Base-by-base conservation (phyloP, 2,797 vertebrate species). In the Parauchenoglanis ngamensis region DNA sequence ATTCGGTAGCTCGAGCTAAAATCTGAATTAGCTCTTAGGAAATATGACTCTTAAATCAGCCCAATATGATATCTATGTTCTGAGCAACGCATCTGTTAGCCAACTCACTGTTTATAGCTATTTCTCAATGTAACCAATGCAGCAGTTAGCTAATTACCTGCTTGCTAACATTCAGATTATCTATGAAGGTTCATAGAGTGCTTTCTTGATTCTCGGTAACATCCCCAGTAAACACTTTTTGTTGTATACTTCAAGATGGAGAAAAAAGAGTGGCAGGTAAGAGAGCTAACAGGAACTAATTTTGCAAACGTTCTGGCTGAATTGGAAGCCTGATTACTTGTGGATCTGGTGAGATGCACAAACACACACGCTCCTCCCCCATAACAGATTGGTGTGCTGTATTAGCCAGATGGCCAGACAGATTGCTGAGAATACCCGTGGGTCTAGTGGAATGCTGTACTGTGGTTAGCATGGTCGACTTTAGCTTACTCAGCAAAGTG, bases 321-420 rank as follows among this genome's bases (percentile, higher is more conserved):
- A 70, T 78, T 52, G 61, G 78, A 87, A n/a, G 54, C 87, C 61
- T 87, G 76, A 91, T 77, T 80, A 80, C 44, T 85, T 82, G 84
- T 82, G 59, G 61, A 78, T 67, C 77, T 84, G 82, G 57, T 56
- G 25, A 67, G 68, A 86, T 56, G n/a, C 54, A 77, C 49, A 72
- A 67, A 19, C 79, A 84, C 76, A 83, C 78, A 11, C 25, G 0
- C 54, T 12, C 54, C 73, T 70, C 63, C 23, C 23, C 81, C n/a
- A 81, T 84, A 86, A 82, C 87, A 89, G 80, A 80, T 89, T 68
- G 84, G 89, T 85, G 81, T 79, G 87, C 77, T 87, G 80, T 84
- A 89, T 85, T 79, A 85, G 87, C 89, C 92, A 92, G 89, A 90
- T 92, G 92, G 91, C 86, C 78, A 35, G 89, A 88, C 78, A 88